Percentiles rank a stretch among this genome's conserved stretches.
These are phyloP conservation scores for Phycodurus eques DNA, from an alignment of 2,113 vertebrate species.

Conservation along the genomic window DNA sequence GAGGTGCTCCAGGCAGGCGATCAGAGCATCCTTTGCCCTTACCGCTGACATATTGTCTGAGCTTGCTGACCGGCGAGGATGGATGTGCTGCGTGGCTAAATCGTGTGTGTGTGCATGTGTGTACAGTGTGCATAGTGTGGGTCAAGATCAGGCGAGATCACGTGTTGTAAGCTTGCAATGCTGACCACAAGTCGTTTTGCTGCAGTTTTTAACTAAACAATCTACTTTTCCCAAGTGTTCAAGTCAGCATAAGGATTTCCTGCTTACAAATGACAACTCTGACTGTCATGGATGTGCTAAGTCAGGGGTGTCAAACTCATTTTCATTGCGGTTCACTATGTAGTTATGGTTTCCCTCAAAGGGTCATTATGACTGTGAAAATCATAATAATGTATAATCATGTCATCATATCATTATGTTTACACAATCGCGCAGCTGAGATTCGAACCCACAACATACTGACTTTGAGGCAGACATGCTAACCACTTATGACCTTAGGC, in stretches of 20 bases:
- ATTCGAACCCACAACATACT: not conserved
- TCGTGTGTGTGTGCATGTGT: conserved; percentile 17
- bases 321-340: not conserved
- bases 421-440: not conserved
- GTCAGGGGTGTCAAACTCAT: not conserved
- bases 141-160: conserved; percentile 15
- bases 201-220: conserved; percentile 7
- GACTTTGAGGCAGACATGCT: not conserved
- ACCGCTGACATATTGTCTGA: conserved; percentile 47
- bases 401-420: not conserved
- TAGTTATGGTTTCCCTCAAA: not conserved
- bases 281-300: not conserved
- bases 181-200: conserved; percentile 3
- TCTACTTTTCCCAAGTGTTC: not conserved
- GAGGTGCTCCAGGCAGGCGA: not conserved
- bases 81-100: not conserved
- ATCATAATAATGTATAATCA: not conserved
- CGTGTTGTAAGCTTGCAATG: conserved; percentile 23
- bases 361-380: not conserved
- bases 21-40: not conserved
- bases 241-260: not conserved
- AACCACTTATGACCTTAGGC: not conserved
- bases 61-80: conserved; percentile 26
- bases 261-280: not conserved
- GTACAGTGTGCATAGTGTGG: not conserved